phyloP scores from a whole-genome alignment of 1,140 invertebrate species.

The Lepidurus couesii region DNA sequence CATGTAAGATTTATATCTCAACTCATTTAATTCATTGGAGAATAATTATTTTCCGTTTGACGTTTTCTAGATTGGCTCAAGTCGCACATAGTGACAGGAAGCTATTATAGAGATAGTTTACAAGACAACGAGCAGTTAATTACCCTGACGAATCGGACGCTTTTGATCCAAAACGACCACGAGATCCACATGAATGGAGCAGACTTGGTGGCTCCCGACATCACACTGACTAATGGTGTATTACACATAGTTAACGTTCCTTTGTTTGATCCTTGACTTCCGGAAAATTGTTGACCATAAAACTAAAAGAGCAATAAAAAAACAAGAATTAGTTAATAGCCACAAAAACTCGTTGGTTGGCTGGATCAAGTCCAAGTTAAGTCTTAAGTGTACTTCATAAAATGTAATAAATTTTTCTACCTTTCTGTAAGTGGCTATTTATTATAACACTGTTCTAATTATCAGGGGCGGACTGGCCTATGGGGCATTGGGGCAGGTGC shows the following conservation, averaged over 20 bases:
- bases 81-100: neutral
- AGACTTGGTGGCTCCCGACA: conserved; percentile 38
- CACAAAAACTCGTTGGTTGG: too few relatives aligned
- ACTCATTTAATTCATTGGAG: neutral
- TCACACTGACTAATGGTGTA: conserved; percentile 44
- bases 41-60: too few relatives aligned
- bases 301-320: too few relatives aligned
- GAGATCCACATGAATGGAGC: conserved; percentile 30
- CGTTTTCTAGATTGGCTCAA: neutral
- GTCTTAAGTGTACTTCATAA: too few relatives aligned
- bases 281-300: neutral
- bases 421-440: too few relatives aligned
- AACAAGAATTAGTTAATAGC: too few relatives aligned
- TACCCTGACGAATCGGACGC: conserved; percentile 1
- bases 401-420: too few relatives aligned
- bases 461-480: too few relatives aligned
- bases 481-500: too few relatives aligned
- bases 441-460: too few relatives aligned
- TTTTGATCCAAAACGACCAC: conserved; percentile 23
- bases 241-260: conserved; percentile 43
- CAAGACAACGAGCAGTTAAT: conserved; percentile 26
- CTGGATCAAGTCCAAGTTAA: too few relatives aligned
- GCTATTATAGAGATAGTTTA: conserved; percentile 22
- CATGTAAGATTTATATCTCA: neutral
- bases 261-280: neutral